Conservation (phyloP, 1,140 invertebrate genomes). For the Polypedilum pembai region DNA sequence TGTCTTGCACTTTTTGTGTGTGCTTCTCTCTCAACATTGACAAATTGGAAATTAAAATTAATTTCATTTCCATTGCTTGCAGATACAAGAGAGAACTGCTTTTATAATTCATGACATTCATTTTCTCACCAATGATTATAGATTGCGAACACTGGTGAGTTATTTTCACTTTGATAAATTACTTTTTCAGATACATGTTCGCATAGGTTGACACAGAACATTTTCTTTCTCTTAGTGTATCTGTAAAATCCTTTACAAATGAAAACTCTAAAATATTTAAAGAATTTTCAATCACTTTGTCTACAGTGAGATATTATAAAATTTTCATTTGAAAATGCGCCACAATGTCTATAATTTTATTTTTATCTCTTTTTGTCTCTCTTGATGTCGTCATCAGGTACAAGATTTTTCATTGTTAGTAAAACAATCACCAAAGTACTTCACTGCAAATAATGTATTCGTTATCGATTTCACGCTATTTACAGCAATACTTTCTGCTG, state of each 20-base stretch:
- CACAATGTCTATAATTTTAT: too few species aligned
- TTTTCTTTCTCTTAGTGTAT: too few species aligned
- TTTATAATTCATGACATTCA: slow-evolving; percentile 20
- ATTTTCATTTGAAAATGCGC: too few species aligned
- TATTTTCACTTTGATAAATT: slow-evolving; percentile 1
- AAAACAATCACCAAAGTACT: background rate
- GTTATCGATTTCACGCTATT: background rate
- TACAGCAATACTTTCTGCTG: background rate
- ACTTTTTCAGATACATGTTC: background rate
- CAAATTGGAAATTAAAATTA: slow-evolving; percentile 16
- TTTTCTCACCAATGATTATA: background rate
- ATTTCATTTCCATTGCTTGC: background rate
- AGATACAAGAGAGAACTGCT: background rate
- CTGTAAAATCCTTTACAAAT: too few species aligned
- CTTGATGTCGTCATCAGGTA: background rate
- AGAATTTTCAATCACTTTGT: too few species aligned
- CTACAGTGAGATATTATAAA: too few species aligned
- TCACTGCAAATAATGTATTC: slow-evolving; percentile 5
- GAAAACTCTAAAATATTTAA: too few species aligned
- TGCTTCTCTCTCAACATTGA: background rate
- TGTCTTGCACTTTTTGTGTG: too few species aligned
- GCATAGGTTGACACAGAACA: too few species aligned
- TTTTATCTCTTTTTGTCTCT: background rate
- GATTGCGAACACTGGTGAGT: slow-evolving; percentile 5
- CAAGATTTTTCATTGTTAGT: background rate